Conservation (phyloP, 2,888 invertebrate species). For the Mythimna vitellina region DNA sequence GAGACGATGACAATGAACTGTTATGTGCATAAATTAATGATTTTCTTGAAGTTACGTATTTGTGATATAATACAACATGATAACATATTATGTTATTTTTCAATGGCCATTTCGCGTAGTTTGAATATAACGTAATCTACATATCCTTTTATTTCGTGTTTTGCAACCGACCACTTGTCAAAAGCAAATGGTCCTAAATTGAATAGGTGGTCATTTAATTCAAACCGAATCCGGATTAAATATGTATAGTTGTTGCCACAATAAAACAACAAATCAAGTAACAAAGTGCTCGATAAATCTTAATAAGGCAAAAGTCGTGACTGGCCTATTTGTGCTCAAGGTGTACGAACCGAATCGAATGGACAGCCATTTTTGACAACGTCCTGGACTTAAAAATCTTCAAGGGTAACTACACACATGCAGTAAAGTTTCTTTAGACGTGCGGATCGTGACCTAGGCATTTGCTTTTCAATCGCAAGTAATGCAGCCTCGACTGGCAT, state of each 20-base stretch:
- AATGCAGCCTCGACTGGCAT: slow-evolving; percentile 73
- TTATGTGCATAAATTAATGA: not conserved
- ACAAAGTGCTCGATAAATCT: slow-evolving; percentile 75
- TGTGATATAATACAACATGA: not conserved
- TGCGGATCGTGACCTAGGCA: slow-evolving; percentile 84
- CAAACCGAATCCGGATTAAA: slow-evolving; percentile 55
- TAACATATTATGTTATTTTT: not conserved
- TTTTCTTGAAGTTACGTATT: not conserved
- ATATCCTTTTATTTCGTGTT: slow-evolving; percentile 33
- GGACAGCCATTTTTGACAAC: slow-evolving; percentile 79
- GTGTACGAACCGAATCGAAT: slow-evolving; percentile 75
- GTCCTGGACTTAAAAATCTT: slow-evolving; percentile 74
- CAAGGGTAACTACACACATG: slow-evolving; percentile 77
- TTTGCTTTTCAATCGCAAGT: slow-evolving; percentile 71
- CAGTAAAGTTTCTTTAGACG: slow-evolving; percentile 70
- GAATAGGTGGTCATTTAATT: slow-evolving; percentile 52
- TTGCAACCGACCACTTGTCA: slow-evolving; percentile 52
- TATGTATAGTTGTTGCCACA: slow-evolving; percentile 57
- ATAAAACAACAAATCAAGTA: slow-evolving; percentile 74
- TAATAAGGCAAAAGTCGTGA: slow-evolving; percentile 81
- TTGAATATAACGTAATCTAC: slow-evolving; percentile 23
- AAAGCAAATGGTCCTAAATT: slow-evolving; percentile 53
- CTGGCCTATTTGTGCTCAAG: slow-evolving; percentile 80
- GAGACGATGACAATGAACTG: not conserved
- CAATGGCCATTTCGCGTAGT: slow-evolving; percentile 8